Evolutionary conservation across 2,888 invertebrate species (phyloP).

Genomic region (Phaonia tiefii): DNA sequence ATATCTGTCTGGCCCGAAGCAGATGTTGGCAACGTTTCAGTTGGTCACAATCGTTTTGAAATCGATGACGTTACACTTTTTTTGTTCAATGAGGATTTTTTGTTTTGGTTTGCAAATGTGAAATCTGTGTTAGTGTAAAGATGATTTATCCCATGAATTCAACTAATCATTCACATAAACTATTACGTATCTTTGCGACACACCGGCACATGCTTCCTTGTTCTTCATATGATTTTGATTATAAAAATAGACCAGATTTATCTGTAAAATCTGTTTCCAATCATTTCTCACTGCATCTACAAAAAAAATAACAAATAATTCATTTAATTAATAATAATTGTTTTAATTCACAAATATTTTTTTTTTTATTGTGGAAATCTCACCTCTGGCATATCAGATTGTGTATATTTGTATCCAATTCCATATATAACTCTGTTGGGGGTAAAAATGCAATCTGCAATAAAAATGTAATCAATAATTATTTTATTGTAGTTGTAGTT

Average conservation of each 20-base stretch:
- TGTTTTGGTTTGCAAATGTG: not conserved
- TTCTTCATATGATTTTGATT: not conserved
- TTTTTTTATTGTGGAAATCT: too few species aligned
- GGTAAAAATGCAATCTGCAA: too few species aligned
- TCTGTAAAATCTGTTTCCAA: slow-evolving; percentile 25
- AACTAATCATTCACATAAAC: not conserved
- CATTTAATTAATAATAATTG: not conserved
- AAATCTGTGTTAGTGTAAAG: too few species aligned
- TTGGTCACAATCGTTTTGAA: slow-evolving; percentile 50
- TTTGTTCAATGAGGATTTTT: slow-evolving; percentile 11
- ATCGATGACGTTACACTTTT: slow-evolving; percentile 55
- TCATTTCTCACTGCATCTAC: not conserved
- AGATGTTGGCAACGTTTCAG: slow-evolving; percentile 54
- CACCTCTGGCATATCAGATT: not conserved
- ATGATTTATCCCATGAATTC: slow-evolving; percentile 3
- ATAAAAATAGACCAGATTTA: too few species aligned
- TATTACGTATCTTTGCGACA: not conserved
- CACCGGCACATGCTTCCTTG: slow-evolving; percentile 6
- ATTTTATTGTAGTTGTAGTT: not conserved
- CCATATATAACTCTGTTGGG: too few species aligned
- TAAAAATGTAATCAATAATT: slow-evolving; percentile 1
- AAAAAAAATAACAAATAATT: slow-evolving; percentile 12
- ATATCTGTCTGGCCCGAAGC: slow-evolving; percentile 44
- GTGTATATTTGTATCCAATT: too few species aligned
- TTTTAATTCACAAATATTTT: not conserved